Conservation (phyloP, 37 sponge, comb jelly and placozoan genomes). For the Beroe ovata region DNA sequence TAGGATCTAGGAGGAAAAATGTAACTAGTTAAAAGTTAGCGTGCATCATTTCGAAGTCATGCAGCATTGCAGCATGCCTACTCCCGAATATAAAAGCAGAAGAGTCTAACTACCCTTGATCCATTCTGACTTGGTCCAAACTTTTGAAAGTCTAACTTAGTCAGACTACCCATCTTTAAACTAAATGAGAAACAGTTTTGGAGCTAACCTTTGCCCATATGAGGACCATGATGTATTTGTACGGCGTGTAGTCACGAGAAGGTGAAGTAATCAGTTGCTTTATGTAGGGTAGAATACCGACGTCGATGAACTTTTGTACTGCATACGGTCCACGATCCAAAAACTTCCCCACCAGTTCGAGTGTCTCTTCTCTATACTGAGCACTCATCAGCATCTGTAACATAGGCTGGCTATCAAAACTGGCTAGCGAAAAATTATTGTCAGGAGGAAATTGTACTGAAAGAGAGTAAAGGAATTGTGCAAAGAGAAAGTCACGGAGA, state of each 20-base stretch:
- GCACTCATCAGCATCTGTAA: constrained; percentile 90
- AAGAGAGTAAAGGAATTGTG: too few species aligned
- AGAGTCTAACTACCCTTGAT: too few species aligned
- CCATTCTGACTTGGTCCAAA: too few species aligned
- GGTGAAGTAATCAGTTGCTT: constrained; percentile 91
- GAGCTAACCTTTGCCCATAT: constrained; percentile 94
- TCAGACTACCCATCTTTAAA: too few species aligned
- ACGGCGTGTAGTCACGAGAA: constrained; percentile 84
- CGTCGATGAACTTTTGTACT: constrained; percentile 75
- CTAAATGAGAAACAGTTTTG: too few species aligned
- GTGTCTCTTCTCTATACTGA: constrained; percentile 84
- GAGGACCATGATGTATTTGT: constrained; percentile 88
- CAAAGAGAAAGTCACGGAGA: too few species aligned
- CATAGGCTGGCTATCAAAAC: neutral
- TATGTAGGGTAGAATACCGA: constrained; percentile 97
- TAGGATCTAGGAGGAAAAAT: too few species aligned
- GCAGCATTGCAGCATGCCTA: too few species aligned
- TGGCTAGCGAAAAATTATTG: neutral
- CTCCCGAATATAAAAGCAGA: too few species aligned
- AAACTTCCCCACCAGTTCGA: constrained; percentile 88
- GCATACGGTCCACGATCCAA: constrained; percentile 94
- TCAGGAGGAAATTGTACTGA: neutral
- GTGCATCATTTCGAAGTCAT: too few species aligned
- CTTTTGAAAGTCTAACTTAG: too few species aligned
- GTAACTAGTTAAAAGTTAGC: too few species aligned